Evolutionary conservation across 2,797 vertebrate species (phyloP).

Genomic region (Acipenser oxyrinchus): DNA sequence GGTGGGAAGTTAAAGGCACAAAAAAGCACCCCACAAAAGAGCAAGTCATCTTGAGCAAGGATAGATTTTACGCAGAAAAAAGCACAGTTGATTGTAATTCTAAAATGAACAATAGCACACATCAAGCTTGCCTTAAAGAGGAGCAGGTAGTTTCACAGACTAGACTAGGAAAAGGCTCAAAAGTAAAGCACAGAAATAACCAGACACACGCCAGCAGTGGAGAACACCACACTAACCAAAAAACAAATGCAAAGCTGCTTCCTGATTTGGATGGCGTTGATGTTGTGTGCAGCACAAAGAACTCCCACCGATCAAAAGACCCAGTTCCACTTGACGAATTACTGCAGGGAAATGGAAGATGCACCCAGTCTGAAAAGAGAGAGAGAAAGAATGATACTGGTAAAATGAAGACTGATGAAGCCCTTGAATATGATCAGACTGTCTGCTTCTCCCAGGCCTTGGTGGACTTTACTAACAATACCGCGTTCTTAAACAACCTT

Average conservation of each 20-base stretch:
- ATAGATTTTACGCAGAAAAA: constrained; percentile 37
- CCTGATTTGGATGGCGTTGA: constrained; percentile 38
- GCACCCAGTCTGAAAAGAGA: constrained; percentile 35
- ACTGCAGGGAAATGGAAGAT: constrained; percentile 39
- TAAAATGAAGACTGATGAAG: constrained; percentile 28
- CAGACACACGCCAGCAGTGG: constrained; percentile 16
- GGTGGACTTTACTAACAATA: constrained; percentile 81
- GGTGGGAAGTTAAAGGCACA: constrained; percentile 63
- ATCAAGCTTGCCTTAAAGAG: constrained; percentile 36
- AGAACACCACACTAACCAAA: constrained; percentile 25
- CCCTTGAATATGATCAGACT: constrained; percentile 63
- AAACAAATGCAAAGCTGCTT: constrained; percentile 37
- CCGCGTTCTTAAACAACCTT: constrained; percentile 74
- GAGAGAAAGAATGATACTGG: constrained; percentile 20
- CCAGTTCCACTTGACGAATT: constrained; percentile 29
- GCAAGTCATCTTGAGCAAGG: constrained; percentile 32
- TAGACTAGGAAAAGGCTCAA: constrained; percentile 33
- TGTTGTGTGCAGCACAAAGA: constrained; percentile 41
- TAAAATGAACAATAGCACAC: constrained; percentile 35
- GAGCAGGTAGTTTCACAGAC: constrained; percentile 32
- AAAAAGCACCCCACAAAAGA: constrained; percentile 46
- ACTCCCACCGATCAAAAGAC: constrained; percentile 45
- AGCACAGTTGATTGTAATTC: constrained; percentile 45
- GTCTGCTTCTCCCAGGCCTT: constrained; percentile 89
- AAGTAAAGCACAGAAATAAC: constrained; percentile 25